Conservation (phyloP, 2,888 invertebrate genomes). For the Drosophila nr. perissopoda region DNA sequence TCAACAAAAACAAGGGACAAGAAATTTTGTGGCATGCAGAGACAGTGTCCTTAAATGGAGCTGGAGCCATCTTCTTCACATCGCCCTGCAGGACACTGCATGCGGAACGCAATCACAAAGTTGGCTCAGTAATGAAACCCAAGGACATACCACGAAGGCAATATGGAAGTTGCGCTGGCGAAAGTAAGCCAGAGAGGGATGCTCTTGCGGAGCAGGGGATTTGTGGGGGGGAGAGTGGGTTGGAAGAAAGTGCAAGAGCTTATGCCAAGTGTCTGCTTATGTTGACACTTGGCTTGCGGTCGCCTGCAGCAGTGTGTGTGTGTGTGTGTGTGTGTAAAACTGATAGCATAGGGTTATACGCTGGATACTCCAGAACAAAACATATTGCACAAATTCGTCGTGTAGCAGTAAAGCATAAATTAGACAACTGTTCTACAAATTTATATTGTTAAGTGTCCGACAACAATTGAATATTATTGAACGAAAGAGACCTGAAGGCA, state of each 20-base stretch:
- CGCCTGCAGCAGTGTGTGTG: constrained; percentile 16
- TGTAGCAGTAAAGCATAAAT: constrained; percentile 6
- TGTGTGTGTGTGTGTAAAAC: constrained; percentile 1
- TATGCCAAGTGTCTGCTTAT: constrained; percentile 26
- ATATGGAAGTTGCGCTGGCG: neutral
- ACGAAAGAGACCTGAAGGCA: neutral
- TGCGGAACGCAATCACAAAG: constrained; percentile 44
- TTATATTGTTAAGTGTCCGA: constrained; percentile 5
- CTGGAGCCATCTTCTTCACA: constrained; percentile 4
- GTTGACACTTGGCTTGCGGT: constrained; percentile 36
- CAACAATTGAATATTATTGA: constrained; percentile 1
- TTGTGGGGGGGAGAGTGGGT: neutral
- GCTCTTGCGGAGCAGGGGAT: neutral
- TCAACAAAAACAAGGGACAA: constrained; percentile 19
- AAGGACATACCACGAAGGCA: constrained; percentile 23
- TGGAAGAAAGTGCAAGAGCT: constrained; percentile 1
- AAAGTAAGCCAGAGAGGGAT: neutral
- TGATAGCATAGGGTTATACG: constrained; percentile 8
- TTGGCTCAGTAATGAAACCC: constrained; percentile 40
- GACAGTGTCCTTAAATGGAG: constrained; percentile 16
- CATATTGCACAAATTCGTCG: constrained; percentile 21
- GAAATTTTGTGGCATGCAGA: constrained; percentile 37
- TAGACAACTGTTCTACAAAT: constrained; percentile 21
- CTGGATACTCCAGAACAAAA: constrained; percentile 7
- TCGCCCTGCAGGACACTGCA: constrained; percentile 19